Percentiles rank a stretch among this genome's conserved stretches.
Conservation (phyloP, 2,113 vertebrate species). For the Phoenicopterus ruber region DNA sequence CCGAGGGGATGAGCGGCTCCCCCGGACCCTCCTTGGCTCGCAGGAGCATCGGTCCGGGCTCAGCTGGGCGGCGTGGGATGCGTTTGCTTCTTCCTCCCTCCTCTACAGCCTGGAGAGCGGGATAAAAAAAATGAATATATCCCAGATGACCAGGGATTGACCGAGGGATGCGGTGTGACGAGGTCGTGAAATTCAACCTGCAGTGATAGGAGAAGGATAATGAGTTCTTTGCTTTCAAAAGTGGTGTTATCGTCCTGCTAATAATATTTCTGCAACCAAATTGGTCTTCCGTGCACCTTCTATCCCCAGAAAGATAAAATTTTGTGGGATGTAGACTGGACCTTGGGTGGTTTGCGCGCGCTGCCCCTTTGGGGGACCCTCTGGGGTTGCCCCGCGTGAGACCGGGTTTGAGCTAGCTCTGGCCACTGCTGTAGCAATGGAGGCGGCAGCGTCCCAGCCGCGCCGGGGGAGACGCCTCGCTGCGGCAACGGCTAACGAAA, state of each 20-base stretch:
- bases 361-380: neutral
- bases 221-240: neutral
- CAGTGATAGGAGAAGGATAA: neutral
- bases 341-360: neutral
- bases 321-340: neutral
- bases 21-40: neutral
- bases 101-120: neutral
- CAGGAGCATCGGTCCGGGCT: neutral
- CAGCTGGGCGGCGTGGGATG: accelerated
- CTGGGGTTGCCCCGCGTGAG: neutral
- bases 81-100: neutral
- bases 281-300: neutral
- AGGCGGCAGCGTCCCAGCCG: no score
- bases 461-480: no score
- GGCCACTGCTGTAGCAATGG: neutral
- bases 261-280: neutral
- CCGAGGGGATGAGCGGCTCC: neutral
- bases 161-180: neutral
- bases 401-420: neutral
- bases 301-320: accelerated
- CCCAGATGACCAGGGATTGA: neutral
- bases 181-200: neutral
- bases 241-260: neutral
- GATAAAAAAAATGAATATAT: neutral
- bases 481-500: no score